Percentiles rank a stretch among this genome's conserved stretches.
These are phyloP conservation scores for Dendrophyllia cribrosa DNA, from an alignment of 64 coral and sea anemone genomes.

Conservation along the genomic window DNA sequence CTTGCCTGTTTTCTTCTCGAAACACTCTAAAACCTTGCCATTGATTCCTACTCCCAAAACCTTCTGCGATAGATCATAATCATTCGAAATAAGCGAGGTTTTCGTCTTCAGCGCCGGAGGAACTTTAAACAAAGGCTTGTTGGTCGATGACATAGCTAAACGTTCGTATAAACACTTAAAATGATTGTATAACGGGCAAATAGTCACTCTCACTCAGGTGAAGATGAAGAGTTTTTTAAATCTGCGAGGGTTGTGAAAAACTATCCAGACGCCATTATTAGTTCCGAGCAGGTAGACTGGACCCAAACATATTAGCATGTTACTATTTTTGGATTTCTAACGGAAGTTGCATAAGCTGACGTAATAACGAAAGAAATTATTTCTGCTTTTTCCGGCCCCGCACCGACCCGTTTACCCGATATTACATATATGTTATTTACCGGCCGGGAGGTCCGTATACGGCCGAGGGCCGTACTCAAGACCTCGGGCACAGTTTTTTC, in stretches of 20 bases:
- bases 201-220: background rate
- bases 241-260: background rate
- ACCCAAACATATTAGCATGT: background rate
- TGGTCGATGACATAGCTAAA: conserved; percentile 61
- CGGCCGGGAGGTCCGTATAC: no score
- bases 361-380: no score
- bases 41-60: conserved; percentile 97
- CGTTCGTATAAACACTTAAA: background rate
- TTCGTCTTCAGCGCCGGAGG: conserved; percentile 73
- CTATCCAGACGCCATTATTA: background rate
- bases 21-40: conserved; percentile 96
- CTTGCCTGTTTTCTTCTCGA: conserved; percentile 82
- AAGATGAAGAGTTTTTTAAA: background rate
- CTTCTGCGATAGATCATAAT: conserved; percentile 78
- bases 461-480: no score
- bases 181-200: background rate
- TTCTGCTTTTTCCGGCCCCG: no score
- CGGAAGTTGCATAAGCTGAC: background rate
- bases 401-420: no score
- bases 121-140: conserved; percentile 57
- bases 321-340: background rate
- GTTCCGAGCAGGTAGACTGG: conserved; percentile 23
- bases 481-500: no score
- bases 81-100: conserved; percentile 79
- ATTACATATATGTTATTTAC: no score